Percentiles rank a stretch among this genome's conserved stretches.
phyloP scores from a whole-genome alignment of 2,113 vertebrate genomes.

The Pterocles burchelli region DNA sequence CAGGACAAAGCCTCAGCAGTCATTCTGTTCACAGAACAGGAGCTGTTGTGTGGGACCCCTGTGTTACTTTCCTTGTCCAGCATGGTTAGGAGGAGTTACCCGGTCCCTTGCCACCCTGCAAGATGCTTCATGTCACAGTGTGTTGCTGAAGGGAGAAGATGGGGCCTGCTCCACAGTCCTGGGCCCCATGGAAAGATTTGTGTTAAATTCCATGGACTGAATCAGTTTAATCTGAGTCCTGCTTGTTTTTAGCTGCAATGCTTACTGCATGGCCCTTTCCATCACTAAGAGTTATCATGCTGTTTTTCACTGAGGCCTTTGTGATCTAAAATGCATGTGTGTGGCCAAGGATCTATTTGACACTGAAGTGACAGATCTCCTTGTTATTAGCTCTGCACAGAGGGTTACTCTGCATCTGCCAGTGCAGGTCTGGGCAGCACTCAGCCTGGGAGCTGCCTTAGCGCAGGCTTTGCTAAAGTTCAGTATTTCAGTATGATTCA shows the following conservation, averaged over 20 bases:
- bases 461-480: background rate
- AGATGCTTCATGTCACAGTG: background rate
- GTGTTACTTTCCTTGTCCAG: background rate
- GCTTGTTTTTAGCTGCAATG: background rate
- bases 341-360: background rate
- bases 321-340: background rate
- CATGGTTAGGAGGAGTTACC: background rate
- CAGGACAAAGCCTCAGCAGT: background rate
- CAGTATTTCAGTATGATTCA: background rate
- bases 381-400: background rate
- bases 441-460: background rate
- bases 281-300: background rate
- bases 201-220: background rate
- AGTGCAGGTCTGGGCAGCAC: background rate
- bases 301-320: background rate
- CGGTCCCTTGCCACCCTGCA: background rate
- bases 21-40: background rate
- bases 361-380: background rate
- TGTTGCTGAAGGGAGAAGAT: background rate
- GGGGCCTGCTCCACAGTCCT: background rate
- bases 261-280: background rate
- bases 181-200: background rate
- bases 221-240: background rate
- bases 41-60: background rate
- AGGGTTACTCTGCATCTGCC: rapidly evolving